phyloP scores from a whole-genome alignment of 2,113 vertebrate genomes.

The Rutilus rutilus region DNA sequence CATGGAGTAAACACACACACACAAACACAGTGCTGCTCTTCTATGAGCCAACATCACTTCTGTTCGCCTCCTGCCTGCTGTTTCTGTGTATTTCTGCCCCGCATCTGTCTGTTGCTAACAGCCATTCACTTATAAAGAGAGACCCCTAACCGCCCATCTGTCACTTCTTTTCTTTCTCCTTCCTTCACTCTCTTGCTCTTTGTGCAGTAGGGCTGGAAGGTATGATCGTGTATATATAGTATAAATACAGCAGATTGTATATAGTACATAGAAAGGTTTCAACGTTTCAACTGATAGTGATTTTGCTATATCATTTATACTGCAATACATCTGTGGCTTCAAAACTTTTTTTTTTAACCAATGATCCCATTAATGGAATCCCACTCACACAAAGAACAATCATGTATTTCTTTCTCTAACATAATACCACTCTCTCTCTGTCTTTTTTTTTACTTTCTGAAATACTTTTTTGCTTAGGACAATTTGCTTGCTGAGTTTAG shows the following conservation, averaged over 20 bases:
- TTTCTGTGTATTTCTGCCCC: constrained; percentile 38
- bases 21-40: constrained; percentile 47
- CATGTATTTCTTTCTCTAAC: not conserved
- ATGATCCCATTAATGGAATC: not conserved
- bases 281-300: not conserved
- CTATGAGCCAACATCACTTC: constrained; percentile 22
- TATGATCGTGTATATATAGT: not conserved
- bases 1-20: constrained; percentile 51
- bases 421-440: not conserved
- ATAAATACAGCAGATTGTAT: not conserved
- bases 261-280: not conserved
- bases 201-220: constrained; percentile 62
- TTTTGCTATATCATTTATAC: not conserved
- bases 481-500: not conserved
- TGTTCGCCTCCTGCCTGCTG: constrained; percentile 13
- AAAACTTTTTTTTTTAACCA: not conserved
- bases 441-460: not conserved
- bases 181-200: constrained; percentile 30
- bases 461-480: not conserved
- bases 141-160: constrained; percentile 58
- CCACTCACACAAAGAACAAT: not conserved
- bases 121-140: constrained; percentile 61
- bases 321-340: not conserved
- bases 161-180: constrained; percentile 46
- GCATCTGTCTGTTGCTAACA: constrained; percentile 60